Evolutionary conservation across 1,140 invertebrate genomes (phyloP), one percentile per base, ranked within the genome.

Genomic region (Trinorchestia longiramus): DNA sequence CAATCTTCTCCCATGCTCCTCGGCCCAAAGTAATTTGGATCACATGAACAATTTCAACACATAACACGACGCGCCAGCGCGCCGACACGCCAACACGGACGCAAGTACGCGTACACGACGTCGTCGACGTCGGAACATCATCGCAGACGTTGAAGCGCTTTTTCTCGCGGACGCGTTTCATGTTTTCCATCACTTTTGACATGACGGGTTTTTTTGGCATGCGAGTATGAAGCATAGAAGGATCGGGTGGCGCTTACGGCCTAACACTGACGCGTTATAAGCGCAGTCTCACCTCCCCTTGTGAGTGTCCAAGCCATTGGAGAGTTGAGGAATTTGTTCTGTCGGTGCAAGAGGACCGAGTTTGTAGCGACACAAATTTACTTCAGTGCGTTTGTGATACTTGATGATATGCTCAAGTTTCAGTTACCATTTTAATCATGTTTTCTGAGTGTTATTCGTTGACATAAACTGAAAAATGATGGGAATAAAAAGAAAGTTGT

Each of bases 161-260:
- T 94, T 94, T 94, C 92, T 94, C 92, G 92, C 92, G 43, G 44
- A 47, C 92, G 92, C 43, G 92, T 94, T 94, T 94, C 92, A 94
- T 94, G 92, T 43, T 94, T 45, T 43, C 92, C 92, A 43, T 94
- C 92, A 94, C 44, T 94, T 94, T 45, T 94, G 92, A 94, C 92
- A 94, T 43, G 92, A 47, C 43, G 92, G 23, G 0, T 53, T 94
- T 94, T 94, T 94, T 94, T 94, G 36, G 41, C 43, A 42, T 90
- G 41, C 92, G 92, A 94, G 88, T 43, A 94, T 36, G 92, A 94
- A 94, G 92, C 92, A 43, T 90, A 90, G 88, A 43, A 90, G 43
- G 88, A 90, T 90, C 88, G 88, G 88, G 43, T 90, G 88, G 88
- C 88, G 41, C 41, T 43, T 90, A 43, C 88, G 28, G 62, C 62